phyloP scores from a whole-genome alignment of 1,140 invertebrate species.

The Saccostrea glomerata region DNA sequence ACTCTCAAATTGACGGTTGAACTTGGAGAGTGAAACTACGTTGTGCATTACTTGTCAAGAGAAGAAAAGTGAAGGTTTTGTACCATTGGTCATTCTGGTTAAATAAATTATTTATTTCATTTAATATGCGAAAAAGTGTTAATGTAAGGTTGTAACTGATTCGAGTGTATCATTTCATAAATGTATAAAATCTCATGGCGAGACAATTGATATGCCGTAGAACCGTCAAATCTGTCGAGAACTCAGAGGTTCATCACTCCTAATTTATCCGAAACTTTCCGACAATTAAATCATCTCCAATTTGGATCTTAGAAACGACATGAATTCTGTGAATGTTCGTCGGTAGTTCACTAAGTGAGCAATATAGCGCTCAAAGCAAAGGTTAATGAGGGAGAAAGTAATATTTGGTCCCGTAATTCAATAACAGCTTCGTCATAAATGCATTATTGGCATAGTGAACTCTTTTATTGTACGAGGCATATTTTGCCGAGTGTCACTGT shows the following conservation, averaged over 20 bases:
- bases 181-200: too few species aligned
- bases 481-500: neutral
- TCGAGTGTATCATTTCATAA: too few species aligned
- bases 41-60: too few species aligned
- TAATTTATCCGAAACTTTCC: neutral
- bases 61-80: too few species aligned
- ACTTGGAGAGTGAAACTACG: too few species aligned
- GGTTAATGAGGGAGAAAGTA: neutral
- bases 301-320: neutral
- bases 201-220: too few species aligned
- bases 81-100: too few species aligned
- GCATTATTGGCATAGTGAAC: conserved; percentile 23
- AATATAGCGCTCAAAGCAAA: neutral
- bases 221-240: neutral
- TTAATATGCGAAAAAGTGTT: too few species aligned
- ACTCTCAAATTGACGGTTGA: too few species aligned
- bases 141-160: too few species aligned
- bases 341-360: neutral
- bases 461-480: neutral
- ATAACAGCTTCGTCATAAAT: neutral
- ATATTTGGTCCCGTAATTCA: conserved; percentile 20
- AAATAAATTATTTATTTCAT: too few species aligned
- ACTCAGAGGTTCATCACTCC: neutral
- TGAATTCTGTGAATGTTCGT: conserved; percentile 25
- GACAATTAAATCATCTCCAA: conserved; percentile 25